A percentile compares a stretch with the other conserved stretches of the same genome.
Evolutionary conservation across 1,140 invertebrate genomes (phyloP).

Genomic region (Drosophila sproati): DNA sequence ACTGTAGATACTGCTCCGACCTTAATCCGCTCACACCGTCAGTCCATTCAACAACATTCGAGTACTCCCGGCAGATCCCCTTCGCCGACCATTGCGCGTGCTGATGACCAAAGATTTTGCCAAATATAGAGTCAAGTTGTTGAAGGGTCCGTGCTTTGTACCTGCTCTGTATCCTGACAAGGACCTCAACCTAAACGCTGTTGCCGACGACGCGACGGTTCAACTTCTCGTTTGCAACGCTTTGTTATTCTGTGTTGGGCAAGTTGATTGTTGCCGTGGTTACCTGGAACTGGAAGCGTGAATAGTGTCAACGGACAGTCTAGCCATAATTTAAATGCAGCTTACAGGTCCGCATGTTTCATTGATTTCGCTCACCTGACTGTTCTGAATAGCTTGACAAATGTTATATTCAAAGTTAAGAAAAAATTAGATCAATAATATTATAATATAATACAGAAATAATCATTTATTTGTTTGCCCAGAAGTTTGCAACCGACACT

Average conservation of each 20-base stretch:
- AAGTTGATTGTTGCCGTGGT: slow-evolving; percentile 20
- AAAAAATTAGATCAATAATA: neutral
- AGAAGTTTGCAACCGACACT: no score
- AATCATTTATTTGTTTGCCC: neutral
- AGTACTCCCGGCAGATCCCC: neutral
- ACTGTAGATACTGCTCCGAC: neutral
- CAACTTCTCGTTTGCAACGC: slow-evolving; percentile 31
- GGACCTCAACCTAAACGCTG: neutral
- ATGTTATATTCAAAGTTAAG: neutral
- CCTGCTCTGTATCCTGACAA: neutral
- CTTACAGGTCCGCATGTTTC: neutral
- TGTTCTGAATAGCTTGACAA: slow-evolving; percentile 11
- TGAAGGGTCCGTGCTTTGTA: neutral
- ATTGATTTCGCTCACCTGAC: neutral
- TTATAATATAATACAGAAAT: neutral
- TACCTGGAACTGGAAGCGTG: neutral
- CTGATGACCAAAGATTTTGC: slow-evolving; percentile 27
- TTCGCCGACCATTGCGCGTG: neutral
- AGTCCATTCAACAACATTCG: slow-evolving; percentile 30
- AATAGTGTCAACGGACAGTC: neutral
- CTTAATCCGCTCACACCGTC: neutral
- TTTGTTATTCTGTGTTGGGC: slow-evolving; percentile 41
- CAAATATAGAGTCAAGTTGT: slow-evolving; percentile 39
- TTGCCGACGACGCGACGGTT: slow-evolving; percentile 3
- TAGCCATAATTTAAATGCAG: slow-evolving; percentile 26